phyloP scores from a whole-genome alignment of 2,888 invertebrate genomes.

The Ectemnius continuus region DNA sequence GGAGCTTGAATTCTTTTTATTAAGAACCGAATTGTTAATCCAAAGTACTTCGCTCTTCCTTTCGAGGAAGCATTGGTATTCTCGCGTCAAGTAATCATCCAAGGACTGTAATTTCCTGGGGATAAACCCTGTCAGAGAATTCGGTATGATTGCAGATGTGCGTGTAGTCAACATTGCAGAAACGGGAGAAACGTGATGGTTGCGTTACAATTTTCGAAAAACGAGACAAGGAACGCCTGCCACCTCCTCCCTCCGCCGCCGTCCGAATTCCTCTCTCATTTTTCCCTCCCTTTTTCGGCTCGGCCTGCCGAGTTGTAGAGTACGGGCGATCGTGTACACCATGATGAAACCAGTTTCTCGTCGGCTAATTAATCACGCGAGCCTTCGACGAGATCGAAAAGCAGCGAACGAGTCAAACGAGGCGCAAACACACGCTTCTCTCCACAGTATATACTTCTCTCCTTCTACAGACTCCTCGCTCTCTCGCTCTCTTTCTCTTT shows the following conservation, averaged over 20 bases:
- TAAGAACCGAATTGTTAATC: background rate
- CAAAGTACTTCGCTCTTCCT: background rate
- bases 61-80: background rate
- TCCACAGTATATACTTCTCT: background rate
- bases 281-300: too few species aligned
- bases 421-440: constrained; percentile 46
- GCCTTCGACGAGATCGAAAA: constrained; percentile 57
- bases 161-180: too few species aligned
- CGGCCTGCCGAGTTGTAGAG: too few species aligned
- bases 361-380: constrained; percentile 58
- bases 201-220: too few species aligned
- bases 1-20: too few species aligned
- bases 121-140: background rate
- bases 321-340: background rate
- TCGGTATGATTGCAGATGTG: too few species aligned
- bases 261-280: too few species aligned
- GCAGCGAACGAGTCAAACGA: constrained; percentile 53
- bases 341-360: constrained; percentile 5
- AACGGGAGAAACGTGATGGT: too few species aligned
- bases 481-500: background rate
- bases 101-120: background rate
- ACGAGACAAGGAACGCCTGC: too few species aligned
- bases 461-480: background rate
- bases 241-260: too few species aligned
- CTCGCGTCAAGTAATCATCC: background rate